These are phyloP conservation scores for Polydrusus cervinus DNA, from an alignment of 2,888 invertebrate genomes.

Conservation along the genomic window DNA sequence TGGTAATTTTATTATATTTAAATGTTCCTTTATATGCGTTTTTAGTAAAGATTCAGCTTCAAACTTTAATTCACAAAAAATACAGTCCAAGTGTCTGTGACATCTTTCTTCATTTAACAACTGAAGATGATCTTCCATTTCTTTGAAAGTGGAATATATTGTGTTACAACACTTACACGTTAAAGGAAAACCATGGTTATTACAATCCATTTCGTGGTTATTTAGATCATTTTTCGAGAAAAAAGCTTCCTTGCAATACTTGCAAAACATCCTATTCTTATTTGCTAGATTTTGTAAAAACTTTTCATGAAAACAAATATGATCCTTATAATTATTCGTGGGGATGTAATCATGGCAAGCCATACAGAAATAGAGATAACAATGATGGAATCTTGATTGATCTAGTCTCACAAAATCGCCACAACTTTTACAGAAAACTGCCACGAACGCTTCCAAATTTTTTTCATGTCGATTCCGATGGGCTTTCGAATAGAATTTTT, in stretches of 20 bases:
- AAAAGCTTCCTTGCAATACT: conserved; percentile 33
- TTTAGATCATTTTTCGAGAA: conserved; percentile 24
- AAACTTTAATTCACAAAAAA: conserved; percentile 70
- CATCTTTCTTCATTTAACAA: background rate
- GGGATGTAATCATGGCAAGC: conserved; percentile 31
- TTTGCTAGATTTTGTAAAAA: conserved; percentile 61
- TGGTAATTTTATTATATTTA: conserved; percentile 14
- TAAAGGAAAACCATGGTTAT: background rate
- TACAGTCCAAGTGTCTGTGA: conserved; percentile 67
- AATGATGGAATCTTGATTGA: conserved; percentile 34
- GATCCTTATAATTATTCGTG: conserved; percentile 8
- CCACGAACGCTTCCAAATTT: conserved; percentile 36
- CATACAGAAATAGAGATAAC: conserved; percentile 30
- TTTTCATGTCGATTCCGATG: conserved; percentile 34
- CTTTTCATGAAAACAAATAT: conserved; percentile 36
- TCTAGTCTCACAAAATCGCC: conserved; percentile 23
- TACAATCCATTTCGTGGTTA: conserved; percentile 31
- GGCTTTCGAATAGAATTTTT: conserved; percentile 33
- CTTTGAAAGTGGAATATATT: background rate
- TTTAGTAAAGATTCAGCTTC: conserved; percentile 2
- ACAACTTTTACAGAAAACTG: conserved; percentile 35
- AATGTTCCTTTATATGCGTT: conserved; percentile 29
- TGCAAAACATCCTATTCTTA: conserved; percentile 66
- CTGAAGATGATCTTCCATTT: conserved; percentile 20
- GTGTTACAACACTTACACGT: conserved; percentile 32